Evolutionary conservation across 35 echinoderm and acorn worm species (phyloP).

Genomic region (Lytechinus variegatus): DNA sequence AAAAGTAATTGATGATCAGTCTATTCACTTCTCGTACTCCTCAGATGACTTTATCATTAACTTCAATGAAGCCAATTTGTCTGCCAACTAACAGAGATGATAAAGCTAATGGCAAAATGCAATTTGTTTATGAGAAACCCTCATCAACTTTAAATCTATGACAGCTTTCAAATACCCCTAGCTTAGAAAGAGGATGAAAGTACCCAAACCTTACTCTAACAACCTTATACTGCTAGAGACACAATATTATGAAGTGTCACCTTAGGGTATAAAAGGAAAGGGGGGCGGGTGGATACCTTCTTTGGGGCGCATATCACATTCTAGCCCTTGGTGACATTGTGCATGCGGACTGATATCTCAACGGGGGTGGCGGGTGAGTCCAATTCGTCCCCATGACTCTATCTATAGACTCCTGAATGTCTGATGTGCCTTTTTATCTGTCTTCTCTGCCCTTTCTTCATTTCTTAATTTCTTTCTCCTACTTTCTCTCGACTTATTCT

Average conservation of each 20-base stretch:
- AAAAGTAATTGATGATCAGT: not conserved
- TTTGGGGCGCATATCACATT: not conserved
- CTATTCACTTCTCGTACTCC: not conserved
- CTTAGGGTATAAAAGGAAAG: not conserved
- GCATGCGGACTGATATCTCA: slow-evolving; percentile 1
- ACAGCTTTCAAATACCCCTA: not conserved
- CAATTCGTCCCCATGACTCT: slow-evolving; percentile 9
- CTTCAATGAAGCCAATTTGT: not conserved
- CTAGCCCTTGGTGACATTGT: slow-evolving; percentile 9
- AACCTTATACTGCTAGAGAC: not conserved
- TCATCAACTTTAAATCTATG: slow-evolving; percentile 3
- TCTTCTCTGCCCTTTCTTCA: not conserved
- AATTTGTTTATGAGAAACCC: not conserved
- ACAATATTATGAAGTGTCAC: slow-evolving; percentile 19
- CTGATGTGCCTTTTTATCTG: not conserved
- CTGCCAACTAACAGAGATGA: not conserved
- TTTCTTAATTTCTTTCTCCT: not conserved
- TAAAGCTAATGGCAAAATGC: not conserved
- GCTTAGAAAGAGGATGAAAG: not conserved
- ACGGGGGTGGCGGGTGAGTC: not conserved
- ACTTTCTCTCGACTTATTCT: not conserved
- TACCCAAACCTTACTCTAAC: slow-evolving; percentile 12
- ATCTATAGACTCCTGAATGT: slow-evolving; percentile 6
- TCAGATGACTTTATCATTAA: not conserved
- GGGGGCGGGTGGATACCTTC: not conserved